Evolutionary conservation across 2,797 vertebrate species (phyloP).

Genomic region (Vireo griseus): DNA sequence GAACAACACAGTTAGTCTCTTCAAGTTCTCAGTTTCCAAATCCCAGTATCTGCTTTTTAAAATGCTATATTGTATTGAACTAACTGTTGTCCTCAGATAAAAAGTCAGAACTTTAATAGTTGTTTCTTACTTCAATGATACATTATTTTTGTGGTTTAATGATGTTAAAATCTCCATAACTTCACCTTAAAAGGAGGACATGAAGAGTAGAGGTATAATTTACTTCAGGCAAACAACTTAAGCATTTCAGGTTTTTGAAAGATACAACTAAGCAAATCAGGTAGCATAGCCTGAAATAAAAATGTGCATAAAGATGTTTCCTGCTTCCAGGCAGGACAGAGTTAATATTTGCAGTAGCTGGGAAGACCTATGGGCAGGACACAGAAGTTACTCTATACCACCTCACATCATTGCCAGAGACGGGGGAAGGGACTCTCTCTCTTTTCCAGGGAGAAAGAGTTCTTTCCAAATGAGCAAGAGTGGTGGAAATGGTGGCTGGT

Average conservation of each 20-base stretch:
- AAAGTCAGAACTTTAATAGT: background rate
- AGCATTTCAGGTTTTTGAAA: background rate
- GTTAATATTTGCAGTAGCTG: background rate
- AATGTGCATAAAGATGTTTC: background rate
- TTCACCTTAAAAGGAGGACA: background rate
- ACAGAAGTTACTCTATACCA: background rate
- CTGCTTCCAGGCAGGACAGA: background rate
- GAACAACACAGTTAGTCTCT: background rate
- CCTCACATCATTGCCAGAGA: background rate
- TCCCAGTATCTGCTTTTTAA: background rate
- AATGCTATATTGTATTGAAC: background rate
- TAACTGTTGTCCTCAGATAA: background rate
- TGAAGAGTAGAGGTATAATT: background rate
- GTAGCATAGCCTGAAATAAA: background rate
- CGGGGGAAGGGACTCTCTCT: background rate
- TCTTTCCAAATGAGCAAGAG: too few species aligned
- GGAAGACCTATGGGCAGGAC: background rate
- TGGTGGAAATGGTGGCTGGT: background rate
- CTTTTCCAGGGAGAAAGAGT: background rate
- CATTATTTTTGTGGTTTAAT: background rate
- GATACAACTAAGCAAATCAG: background rate
- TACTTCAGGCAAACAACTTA: background rate
- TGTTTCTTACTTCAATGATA: background rate
- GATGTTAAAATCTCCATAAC: background rate
- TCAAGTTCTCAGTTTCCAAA: background rate